Evolutionary conservation across 2,888 invertebrate species (phyloP).

Genomic region (Noctua fimbriata): DNA sequence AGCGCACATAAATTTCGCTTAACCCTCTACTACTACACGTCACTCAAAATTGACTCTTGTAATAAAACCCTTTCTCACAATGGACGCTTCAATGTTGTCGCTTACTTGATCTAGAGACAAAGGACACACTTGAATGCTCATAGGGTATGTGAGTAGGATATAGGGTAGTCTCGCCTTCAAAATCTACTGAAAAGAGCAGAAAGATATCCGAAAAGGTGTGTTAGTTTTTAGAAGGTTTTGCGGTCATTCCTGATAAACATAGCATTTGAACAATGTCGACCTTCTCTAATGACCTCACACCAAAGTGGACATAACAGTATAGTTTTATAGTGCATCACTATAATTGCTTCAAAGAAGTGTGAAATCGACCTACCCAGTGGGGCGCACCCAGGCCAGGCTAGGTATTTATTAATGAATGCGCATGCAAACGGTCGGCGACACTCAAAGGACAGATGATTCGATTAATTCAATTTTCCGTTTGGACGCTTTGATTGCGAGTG

Average conservation of each 20-base stretch:
- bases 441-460: constrained; percentile 84
- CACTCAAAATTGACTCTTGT: constrained; percentile 59
- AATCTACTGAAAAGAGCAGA: background rate
- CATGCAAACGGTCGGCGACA: constrained; percentile 77
- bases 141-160: constrained; percentile 5
- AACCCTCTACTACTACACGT: constrained; percentile 52
- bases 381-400: constrained; percentile 50
- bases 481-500: constrained; percentile 84
- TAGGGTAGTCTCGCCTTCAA: constrained; percentile 5
- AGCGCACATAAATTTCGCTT: constrained; percentile 57
- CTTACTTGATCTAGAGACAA: constrained; percentile 48
- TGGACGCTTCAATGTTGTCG: constrained; percentile 42
- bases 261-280: background rate
- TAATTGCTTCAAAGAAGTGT: constrained; percentile 52
- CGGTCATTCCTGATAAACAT: background rate
- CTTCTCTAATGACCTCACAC: background rate
- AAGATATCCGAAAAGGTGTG: background rate
- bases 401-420: constrained; percentile 80
- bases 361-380: constrained; percentile 58
- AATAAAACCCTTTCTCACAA: constrained; percentile 59
- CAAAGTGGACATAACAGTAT: constrained; percentile 15
- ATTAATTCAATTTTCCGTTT: constrained; percentile 86
- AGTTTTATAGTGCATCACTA: constrained; percentile 43
- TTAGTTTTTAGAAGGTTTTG: background rate
- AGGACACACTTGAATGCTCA: constrained; percentile 26